Conservation (phyloP, 2,113 vertebrate species). For the Chloropsis hardwickii region DNA sequence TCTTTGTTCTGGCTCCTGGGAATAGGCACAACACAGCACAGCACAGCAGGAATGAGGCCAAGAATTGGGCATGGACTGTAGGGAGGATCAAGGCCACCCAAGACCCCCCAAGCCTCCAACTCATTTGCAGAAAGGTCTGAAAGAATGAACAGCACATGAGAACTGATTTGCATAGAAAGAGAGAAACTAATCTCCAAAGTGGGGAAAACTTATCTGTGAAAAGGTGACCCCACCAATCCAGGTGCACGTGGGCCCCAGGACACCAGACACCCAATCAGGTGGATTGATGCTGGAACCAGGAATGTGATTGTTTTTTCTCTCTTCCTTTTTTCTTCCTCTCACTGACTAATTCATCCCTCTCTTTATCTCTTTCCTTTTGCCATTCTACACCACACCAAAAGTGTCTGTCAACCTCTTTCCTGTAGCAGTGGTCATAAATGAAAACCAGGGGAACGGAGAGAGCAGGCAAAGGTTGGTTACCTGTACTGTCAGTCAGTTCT, state of each 20-base stretch:
- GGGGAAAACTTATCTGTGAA: neutral
- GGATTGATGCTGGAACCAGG: neutral
- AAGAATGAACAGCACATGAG: neutral
- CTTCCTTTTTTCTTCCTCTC: neutral
- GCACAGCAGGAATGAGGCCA: neutral
- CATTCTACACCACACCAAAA: neutral
- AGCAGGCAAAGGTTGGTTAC: neutral
- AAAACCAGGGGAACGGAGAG: neutral
- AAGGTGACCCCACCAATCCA: accelerated
- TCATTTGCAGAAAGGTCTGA: neutral
- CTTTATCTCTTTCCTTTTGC: neutral
- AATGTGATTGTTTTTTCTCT: neutral
- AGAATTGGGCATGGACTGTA: neutral
- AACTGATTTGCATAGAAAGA: neutral
- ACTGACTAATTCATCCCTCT: neutral
- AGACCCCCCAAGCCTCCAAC: neutral
- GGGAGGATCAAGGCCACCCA: neutral
- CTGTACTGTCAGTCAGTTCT: neutral
- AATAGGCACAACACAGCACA: neutral
- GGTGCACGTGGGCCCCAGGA: accelerated
- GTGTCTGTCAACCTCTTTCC: neutral
- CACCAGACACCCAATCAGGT: neutral
- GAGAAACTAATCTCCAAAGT: neutral
- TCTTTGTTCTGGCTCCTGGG: neutral
- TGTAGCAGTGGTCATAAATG: neutral